A percentile compares a stretch with the other conserved stretches of the same genome.
Evolutionary conservation across 2,888 invertebrate genomes (phyloP).

Genomic region (Pimpla rufipes): DNA sequence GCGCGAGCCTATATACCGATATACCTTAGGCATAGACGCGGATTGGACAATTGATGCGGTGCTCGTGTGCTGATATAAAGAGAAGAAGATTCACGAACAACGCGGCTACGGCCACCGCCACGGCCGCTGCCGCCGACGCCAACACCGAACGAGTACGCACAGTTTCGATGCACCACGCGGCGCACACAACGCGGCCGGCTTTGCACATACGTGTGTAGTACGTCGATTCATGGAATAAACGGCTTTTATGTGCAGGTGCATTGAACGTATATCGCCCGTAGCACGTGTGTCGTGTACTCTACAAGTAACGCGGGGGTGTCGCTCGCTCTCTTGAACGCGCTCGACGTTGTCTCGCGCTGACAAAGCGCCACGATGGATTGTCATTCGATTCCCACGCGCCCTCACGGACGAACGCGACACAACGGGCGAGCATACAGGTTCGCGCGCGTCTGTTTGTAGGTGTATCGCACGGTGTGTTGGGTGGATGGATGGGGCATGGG

Average conservation of each 20-base stretch:
- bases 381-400: conserved; percentile 25
- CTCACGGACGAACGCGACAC: neutral
- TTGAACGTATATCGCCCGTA: neutral
- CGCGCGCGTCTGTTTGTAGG: too few relatives aligned
- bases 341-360: conserved; percentile 1
- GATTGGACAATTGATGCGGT: conserved; percentile 56
- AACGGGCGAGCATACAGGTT: too few relatives aligned
- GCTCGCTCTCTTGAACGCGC: conserved; percentile 15
- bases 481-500: too few relatives aligned
- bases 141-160: neutral
- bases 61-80: conserved; percentile 43
- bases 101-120: neutral
- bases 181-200: neutral
- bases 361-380: conserved; percentile 3
- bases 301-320: conserved; percentile 10
- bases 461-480: too few relatives aligned
- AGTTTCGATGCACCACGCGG: neutral
- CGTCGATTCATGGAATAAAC: conserved; percentile 13
- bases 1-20: neutral
- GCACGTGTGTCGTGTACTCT: neutral
- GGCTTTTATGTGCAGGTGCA: neutral
- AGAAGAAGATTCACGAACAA: conserved; percentile 47
- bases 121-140: neutral
- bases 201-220: neutral
- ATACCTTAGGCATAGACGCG: conserved; percentile 1